These are phyloP conservation scores for Troides aeacus DNA, from an alignment of 2,888 invertebrate genomes.

Conservation along the genomic window DNA sequence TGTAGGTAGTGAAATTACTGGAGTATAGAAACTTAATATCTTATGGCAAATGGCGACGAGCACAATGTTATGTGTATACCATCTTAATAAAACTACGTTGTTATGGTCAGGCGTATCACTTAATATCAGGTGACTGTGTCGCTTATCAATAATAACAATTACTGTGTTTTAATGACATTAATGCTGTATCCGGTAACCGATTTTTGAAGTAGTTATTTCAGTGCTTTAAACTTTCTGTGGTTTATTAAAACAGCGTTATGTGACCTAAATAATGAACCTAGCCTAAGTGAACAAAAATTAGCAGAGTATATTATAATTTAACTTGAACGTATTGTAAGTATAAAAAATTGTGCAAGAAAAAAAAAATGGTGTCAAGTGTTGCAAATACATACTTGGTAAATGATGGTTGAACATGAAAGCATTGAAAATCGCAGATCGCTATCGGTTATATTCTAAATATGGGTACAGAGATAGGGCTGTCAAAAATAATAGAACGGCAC, in stretches of 20 bases:
- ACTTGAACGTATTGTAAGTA: no score
- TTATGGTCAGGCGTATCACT: no score
- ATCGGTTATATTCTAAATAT: conserved; percentile 27
- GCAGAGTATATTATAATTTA: not conserved
- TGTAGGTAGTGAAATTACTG: no score
- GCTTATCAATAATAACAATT: no score
- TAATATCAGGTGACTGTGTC: no score
- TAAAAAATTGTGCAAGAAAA: conserved; percentile 1
- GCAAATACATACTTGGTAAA: conserved; percentile 25
- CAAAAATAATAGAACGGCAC: not conserved
- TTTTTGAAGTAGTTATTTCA: not conserved
- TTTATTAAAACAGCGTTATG: no score
- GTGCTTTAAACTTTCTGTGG: no score
- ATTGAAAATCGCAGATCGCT: conserved; percentile 29
- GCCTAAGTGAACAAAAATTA: not conserved
- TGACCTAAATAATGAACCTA: no score
- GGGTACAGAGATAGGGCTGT: conserved; percentile 14
- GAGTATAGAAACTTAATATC: not conserved
- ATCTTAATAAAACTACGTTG: no score
- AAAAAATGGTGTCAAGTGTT: conserved; percentile 17
- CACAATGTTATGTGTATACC: no score
- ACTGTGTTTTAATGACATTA: not conserved
- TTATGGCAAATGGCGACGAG: not conserved
- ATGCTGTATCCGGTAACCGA: not conserved
- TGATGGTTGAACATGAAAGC: conserved; percentile 25